A percentile compares a stretch with the other conserved stretches of the same genome.
Evolutionary conservation across 2,888 invertebrate species (phyloP).

Genomic region (Bursaphelenchus okinawaensis): DNA sequence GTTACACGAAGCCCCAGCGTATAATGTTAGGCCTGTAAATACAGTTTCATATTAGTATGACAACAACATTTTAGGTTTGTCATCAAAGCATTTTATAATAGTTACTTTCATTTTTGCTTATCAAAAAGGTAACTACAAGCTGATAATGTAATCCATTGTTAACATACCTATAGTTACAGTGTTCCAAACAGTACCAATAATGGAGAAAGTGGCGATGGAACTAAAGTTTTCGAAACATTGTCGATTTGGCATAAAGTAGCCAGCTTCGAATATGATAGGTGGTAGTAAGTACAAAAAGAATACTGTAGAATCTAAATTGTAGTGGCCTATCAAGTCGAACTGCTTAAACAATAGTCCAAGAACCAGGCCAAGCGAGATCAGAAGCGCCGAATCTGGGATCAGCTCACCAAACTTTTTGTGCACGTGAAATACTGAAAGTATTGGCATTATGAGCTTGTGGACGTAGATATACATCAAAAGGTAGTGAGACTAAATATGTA

Average conservation of each 20-base stretch:
- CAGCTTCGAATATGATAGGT: conserved; percentile 94
- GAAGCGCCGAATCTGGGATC: conserved; percentile 92
- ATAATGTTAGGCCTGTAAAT: conserved; percentile 20
- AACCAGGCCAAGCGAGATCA: conserved; percentile 87
- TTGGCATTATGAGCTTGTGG: background rate
- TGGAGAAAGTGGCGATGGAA: conserved; percentile 84
- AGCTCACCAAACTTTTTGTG: conserved; percentile 35
- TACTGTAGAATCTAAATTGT: conserved; percentile 67
- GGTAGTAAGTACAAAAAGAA: conserved; percentile 97
- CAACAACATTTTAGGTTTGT: too few species aligned
- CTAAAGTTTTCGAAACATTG: conserved; percentile 94
- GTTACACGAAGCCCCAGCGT: conserved; percentile 11
- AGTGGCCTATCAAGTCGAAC: conserved; percentile 23
- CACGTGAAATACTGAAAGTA: conserved; percentile 38
- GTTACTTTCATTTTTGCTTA: too few species aligned
- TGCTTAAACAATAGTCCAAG: conserved; percentile 68
- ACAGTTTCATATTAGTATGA: too few species aligned
- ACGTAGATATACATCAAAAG: too few species aligned
- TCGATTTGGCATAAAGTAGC: conserved; percentile 95
- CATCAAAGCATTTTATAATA: too few species aligned
- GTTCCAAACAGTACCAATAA: conserved; percentile 80
- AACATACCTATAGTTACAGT: conserved; percentile 29
- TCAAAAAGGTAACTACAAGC: too few species aligned
- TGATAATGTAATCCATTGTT: too few species aligned
- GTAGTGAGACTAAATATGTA: background rate